Conservation (phyloP, 2,888 invertebrate species). For the Tetragonisca angustula region DNA sequence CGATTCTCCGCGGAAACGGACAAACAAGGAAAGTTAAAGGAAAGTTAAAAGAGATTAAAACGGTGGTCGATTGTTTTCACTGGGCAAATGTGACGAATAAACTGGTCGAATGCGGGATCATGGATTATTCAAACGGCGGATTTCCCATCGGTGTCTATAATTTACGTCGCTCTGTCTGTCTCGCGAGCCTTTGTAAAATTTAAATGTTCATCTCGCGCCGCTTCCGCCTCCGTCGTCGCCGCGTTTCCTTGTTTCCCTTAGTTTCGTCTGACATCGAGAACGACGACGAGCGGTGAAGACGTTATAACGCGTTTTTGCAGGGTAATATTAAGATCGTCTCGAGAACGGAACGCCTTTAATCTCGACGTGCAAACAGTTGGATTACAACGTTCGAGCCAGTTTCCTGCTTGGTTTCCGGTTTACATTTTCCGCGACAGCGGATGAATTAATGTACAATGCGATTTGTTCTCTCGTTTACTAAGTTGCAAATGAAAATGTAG, state of each 20-base stretch:
- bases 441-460: not conserved
- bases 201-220: not conserved
- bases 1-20: not conserved
- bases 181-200: conserved; percentile 5
- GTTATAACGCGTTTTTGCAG: not conserved
- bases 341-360: not conserved
- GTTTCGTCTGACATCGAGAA: not conserved
- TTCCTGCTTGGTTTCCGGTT: too few relatives aligned
- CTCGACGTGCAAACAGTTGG: conserved; percentile 1
- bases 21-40: too few relatives aligned
- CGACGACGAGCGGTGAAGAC: not conserved
- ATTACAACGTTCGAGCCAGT: not conserved
- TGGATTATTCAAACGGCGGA: conserved; percentile 28
- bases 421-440: not conserved
- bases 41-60: not conserved
- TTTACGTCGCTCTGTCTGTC: not conserved
- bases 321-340: not conserved
- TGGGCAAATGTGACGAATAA: conserved; percentile 36
- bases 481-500: not conserved
- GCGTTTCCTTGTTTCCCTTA: not conserved
- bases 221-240: too few relatives aligned
- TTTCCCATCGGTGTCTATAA: conserved; percentile 28
- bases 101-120: conserved; percentile 13
- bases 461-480: not conserved
- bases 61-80: conserved; percentile 34